Base-by-base conservation (phyloP, 1,140 invertebrate genomes). In the Nasonia giraulti region DNA sequence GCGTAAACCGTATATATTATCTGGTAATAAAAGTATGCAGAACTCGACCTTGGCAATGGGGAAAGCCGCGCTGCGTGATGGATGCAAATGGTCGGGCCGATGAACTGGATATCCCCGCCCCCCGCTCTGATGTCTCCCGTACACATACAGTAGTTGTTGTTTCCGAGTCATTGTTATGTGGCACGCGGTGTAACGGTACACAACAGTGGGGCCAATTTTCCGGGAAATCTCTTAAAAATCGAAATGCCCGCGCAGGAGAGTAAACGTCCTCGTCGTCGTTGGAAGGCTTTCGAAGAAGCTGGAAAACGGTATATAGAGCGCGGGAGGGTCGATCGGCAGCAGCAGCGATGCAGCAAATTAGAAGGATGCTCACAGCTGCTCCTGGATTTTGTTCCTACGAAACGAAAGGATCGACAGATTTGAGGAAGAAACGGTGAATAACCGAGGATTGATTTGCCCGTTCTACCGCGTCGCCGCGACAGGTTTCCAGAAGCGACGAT, bases 121-220 rank as follows among this genome's bases (percentile, higher is more conserved):
- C 4, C 31, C 1, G n/a, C 5, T n/a, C 14, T 17, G 10, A 10
- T 44, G 40, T 44, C 40, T 74, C 37, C 37, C 27, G 4, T 62
- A 5, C 14, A 0, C 3, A 14, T 27, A 27, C 27, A 27, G 27
- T 6, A 12, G 55, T 62, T 6, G 55, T 5, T 62, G 73, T 83
- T 83, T 71, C 55, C 82, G 73, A 83, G 62, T 79, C 76, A 79
- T 80, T 84, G 83, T 84, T 84, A 84, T 80, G 77, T 84, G 69
- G 83, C 47, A 74, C 83, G 83, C 27, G 7, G 77, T 27, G 27
- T 84, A 84, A 84, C 83, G 77, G 83, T 79, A 37, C 5, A 37
- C 3, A 44, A 27, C 1, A 27, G 27, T 27, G 50, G 0, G 14
- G 27, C 37, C 27, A 17, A 37, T 84, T 74, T 80, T 80, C 83